phyloP scores from a whole-genome alignment of 2,113 vertebrate genomes.

The Alectura lathami region DNA sequence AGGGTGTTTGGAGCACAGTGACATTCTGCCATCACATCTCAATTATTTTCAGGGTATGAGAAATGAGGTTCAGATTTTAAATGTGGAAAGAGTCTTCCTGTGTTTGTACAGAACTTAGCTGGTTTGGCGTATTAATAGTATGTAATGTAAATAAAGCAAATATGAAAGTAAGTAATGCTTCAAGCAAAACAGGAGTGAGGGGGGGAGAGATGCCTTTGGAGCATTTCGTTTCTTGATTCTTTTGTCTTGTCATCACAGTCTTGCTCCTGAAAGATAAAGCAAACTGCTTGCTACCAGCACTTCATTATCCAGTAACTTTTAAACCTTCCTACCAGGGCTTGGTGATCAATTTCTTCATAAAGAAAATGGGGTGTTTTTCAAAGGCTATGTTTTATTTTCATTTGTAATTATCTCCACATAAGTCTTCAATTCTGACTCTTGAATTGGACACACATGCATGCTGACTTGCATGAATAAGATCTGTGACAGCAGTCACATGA shows the following conservation, averaged over 20 bases:
- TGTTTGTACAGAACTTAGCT: background rate
- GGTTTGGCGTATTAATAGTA: background rate
- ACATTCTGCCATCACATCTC: background rate
- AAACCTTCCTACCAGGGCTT: background rate
- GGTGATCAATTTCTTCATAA: constrained; percentile 54
- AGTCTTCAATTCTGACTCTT: constrained; percentile 73
- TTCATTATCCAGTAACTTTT: background rate
- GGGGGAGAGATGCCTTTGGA: background rate
- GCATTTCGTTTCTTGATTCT: background rate
- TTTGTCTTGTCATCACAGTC: background rate
- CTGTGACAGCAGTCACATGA: constrained; percentile 67
- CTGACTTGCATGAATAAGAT: constrained; percentile 70
- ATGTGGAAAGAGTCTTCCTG: background rate
- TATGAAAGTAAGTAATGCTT: background rate
- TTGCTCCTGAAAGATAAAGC: background rate
- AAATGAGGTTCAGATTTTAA: background rate
- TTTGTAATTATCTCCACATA: constrained; percentile 76
- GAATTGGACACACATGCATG: constrained; percentile 76
- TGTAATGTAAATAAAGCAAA: background rate
- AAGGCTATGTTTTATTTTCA: constrained; percentile 73
- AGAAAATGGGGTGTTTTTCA: constrained; percentile 60
- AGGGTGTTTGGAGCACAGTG: background rate
- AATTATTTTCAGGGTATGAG: background rate
- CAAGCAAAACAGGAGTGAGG: background rate
- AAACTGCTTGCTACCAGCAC: background rate